phyloP scores from a whole-genome alignment of 2,113 vertebrate genomes.

The Recurvirostra avosetta region DNA sequence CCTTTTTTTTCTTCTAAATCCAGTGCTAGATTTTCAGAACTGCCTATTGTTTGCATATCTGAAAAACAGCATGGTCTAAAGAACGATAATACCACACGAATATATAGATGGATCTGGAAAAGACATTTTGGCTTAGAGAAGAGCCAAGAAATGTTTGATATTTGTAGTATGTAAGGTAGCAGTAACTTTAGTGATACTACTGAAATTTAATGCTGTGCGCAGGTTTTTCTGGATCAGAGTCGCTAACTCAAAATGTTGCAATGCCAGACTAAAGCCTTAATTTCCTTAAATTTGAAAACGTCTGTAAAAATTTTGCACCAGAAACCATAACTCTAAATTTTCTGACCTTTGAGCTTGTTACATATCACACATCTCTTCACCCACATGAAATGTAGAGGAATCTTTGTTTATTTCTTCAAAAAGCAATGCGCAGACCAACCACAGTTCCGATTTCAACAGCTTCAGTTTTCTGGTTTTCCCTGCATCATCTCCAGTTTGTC shows the following conservation, averaged over 20 bases:
- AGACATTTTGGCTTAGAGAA: neutral
- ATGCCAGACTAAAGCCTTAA: neutral
- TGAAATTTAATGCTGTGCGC: neutral
- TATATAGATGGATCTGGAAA: neutral
- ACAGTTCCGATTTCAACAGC: neutral
- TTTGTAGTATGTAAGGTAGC: neutral
- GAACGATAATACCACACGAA: neutral
- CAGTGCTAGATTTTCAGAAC: neutral
- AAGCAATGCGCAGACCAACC: neutral
- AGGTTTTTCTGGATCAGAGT: neutral
- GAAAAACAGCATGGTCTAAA: neutral
- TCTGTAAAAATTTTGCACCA: neutral
- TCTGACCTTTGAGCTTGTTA: neutral
- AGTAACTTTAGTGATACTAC: neutral
- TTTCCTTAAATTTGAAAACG: neutral
- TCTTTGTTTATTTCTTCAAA: neutral
- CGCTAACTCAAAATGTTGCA: neutral
- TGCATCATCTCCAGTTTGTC: neutral
- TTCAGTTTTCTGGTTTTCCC: neutral
- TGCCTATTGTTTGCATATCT: neutral
- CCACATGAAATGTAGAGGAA: neutral
- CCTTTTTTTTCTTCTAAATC: neutral
- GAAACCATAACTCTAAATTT: neutral
- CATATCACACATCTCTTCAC: neutral
- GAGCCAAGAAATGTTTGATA: neutral